These are phyloP conservation scores for Chaetodon auriga DNA, from an alignment of 2,113 vertebrate genomes.

Conservation along the genomic window DNA sequence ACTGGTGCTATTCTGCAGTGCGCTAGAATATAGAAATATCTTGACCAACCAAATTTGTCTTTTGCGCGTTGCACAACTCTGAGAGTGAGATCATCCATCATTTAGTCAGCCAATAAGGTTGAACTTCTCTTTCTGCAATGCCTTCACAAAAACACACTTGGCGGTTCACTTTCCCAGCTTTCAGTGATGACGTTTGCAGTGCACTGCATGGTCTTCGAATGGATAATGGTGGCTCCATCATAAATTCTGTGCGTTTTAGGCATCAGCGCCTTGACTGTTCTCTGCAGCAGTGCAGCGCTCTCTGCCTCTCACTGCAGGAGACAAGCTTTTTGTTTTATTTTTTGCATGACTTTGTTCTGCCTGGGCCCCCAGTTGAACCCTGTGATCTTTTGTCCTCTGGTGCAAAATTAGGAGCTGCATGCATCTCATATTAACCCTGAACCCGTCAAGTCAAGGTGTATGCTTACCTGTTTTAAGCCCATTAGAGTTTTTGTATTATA, in stretches of 20 bases:
- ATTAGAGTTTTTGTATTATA: conserved; percentile 15
- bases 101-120: conserved; percentile 68
- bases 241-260: conserved; percentile 48
- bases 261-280: conserved; percentile 55
- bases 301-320: conserved; percentile 71
- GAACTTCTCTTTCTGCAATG: conserved; percentile 60
- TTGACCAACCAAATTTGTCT: conserved; percentile 71
- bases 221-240: conserved; percentile 45
- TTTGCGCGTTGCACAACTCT: conserved; percentile 65
- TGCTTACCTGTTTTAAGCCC: conserved; percentile 22
- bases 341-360: conserved; percentile 59
- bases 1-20: conserved; percentile 77
- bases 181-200: conserved; percentile 42
- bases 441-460: conserved; percentile 2
- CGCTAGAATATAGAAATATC: conserved; percentile 73
- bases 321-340: conserved; percentile 30
- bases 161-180: conserved; percentile 8
- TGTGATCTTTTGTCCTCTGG: conserved; percentile 35
- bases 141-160: conserved; percentile 35
- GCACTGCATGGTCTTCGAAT: conserved; percentile 29
- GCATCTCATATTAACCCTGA: conserved; percentile 40
- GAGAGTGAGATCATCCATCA: conserved; percentile 75
- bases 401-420: conserved; percentile 30
- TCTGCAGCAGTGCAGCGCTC: conserved; percentile 79
- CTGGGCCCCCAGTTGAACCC: conserved; percentile 51